These are phyloP conservation scores for Helicoverpa assulta DNA, from an alignment of 2,888 invertebrate genomes.

Conservation along the genomic window DNA sequence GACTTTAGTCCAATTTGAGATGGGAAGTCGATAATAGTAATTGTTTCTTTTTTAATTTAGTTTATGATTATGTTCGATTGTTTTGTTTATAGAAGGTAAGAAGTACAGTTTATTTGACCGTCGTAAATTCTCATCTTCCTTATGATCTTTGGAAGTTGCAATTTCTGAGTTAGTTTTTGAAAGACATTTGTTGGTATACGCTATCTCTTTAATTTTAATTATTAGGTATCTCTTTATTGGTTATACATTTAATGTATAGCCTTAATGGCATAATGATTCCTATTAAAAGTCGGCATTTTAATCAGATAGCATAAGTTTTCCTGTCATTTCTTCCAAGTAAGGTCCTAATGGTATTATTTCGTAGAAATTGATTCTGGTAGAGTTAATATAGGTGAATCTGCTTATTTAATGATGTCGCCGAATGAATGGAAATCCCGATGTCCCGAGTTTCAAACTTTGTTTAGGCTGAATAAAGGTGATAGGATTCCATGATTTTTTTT, in stretches of 20 bases:
- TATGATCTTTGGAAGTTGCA: neutral
- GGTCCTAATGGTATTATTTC: neutral
- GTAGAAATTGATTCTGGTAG: neutral
- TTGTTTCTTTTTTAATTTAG: conserved; percentile 39
- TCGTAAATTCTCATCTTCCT: neutral
- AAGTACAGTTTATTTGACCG: neutral
- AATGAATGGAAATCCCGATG: neutral
- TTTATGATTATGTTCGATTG: conserved; percentile 36
- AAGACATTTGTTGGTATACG: neutral
- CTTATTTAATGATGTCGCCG: neutral
- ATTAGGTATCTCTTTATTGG: too few relatives aligned
- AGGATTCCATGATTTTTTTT: too few relatives aligned
- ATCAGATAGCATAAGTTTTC: neutral
- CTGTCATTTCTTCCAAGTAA: neutral
- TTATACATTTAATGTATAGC: too few relatives aligned
- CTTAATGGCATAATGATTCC: too few relatives aligned
- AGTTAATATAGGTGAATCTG: neutral
- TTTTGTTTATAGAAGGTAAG: conserved; percentile 13
- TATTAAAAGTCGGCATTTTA: neutral
- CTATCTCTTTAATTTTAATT: too few relatives aligned
- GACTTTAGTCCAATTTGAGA: conserved; percentile 44
- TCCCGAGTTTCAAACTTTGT: neutral
- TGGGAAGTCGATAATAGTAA: conserved; percentile 30
- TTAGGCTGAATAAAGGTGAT: too few relatives aligned
- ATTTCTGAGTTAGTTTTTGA: neutral